These are phyloP conservation scores for Chelon auratus DNA, from an alignment of 2,797 vertebrate species.

Conservation along the genomic window DNA sequence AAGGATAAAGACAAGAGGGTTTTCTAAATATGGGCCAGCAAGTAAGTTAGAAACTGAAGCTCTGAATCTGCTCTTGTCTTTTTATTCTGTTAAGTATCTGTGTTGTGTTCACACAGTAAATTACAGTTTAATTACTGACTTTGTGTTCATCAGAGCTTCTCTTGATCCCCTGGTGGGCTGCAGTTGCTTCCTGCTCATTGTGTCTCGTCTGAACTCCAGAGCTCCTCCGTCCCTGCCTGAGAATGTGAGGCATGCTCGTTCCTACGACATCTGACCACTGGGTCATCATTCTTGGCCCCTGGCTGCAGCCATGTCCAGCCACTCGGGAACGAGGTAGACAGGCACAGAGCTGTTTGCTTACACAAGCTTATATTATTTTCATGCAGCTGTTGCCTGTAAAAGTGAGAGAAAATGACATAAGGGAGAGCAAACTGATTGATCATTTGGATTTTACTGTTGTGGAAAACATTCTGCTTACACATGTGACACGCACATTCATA, in stretches of 20 bases:
- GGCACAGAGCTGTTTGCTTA: slow-evolving; percentile 19
- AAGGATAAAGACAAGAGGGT: no score
- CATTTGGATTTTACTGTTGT: slow-evolving; percentile 44
- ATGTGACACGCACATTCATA: background rate
- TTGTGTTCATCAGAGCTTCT: background rate
- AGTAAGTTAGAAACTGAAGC: background rate
- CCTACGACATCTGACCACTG: slow-evolving; percentile 41
- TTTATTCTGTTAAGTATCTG: background rate
- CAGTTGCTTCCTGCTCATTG: slow-evolving; percentile 10
- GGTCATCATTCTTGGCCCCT: slow-evolving; percentile 58
- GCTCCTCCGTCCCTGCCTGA: slow-evolving; percentile 52
- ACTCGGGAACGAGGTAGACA: slow-evolving; percentile 33
- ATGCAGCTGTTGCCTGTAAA: slow-evolving; percentile 29
- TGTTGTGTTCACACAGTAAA: background rate
- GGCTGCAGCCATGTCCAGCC: slow-evolving; percentile 48
- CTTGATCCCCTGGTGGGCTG: background rate
- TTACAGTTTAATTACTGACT: background rate
- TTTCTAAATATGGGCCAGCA: background rate
- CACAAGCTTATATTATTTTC: slow-evolving; percentile 5
- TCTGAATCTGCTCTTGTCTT: no score
- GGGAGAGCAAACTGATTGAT: slow-evolving; percentile 21
- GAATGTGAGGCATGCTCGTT: slow-evolving; percentile 67
- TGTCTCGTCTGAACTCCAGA: slow-evolving; percentile 19
- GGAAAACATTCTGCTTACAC: slow-evolving; percentile 38
- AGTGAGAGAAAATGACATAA: slow-evolving; percentile 20